Conservation (phyloP, 2,113 vertebrate genomes). For the Austrofundulus limnaeus region DNA sequence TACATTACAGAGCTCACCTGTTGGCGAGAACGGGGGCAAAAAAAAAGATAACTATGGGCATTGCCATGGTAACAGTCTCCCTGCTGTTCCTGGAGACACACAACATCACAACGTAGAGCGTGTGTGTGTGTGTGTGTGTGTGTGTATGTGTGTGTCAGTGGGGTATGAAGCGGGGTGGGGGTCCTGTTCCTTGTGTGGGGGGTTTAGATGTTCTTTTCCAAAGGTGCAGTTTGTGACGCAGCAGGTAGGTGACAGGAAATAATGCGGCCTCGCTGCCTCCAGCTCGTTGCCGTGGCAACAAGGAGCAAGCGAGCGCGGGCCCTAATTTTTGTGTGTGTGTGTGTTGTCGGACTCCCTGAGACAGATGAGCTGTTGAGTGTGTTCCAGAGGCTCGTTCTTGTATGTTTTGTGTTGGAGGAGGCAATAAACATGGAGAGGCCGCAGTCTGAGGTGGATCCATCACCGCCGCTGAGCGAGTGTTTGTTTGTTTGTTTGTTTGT, state of each 20-base stretch:
- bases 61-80: constrained; percentile 69
- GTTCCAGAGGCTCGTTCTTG: too few species aligned
- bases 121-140: too few species aligned
- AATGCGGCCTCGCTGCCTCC: constrained; percentile 50
- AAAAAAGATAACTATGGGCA: constrained; percentile 59
- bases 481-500: too few species aligned
- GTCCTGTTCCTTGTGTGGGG: constrained; percentile 36
- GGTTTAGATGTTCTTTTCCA: constrained; percentile 60
- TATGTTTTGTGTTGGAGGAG: constrained; percentile 16
- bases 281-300: constrained; percentile 71
- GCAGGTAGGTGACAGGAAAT: constrained; percentile 66
- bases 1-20: constrained; percentile 67
- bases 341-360: constrained; percentile 62
- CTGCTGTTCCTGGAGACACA: constrained; percentile 37
- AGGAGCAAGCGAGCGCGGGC: constrained; percentile 61
- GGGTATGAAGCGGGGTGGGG: background rate
- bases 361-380: constrained; percentile 50
- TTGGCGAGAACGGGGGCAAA: constrained; percentile 44
- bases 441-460: background rate
- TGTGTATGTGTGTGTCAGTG: constrained; percentile 21
- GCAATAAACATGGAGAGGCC: background rate
- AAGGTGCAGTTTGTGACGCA: constrained; percentile 52
- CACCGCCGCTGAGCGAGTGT: background rate
- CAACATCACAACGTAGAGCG: constrained; percentile 17
- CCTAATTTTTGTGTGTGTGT: constrained; percentile 69